Percentiles rank a stretch among this genome's conserved stretches.
These are phyloP conservation scores for Syndactyla subalaris DNA, from an alignment of 2,797 vertebrate genomes.

Conservation along the genomic window DNA sequence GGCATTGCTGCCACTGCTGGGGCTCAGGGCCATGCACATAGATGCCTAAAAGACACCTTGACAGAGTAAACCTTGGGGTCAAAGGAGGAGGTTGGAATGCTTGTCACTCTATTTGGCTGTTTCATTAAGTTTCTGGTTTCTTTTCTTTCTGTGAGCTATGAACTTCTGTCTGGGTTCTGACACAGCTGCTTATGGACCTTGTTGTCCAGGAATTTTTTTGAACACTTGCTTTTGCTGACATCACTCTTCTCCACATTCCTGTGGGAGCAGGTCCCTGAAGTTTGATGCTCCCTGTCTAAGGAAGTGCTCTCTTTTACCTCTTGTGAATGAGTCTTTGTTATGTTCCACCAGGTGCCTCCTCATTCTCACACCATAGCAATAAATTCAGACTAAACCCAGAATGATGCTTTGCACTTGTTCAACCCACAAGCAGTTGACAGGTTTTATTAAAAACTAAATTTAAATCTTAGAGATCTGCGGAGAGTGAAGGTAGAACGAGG, in stretches of 20 bases:
- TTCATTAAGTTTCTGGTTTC: not conserved
- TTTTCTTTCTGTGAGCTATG: rapidly evolving
- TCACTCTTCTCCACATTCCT: not conserved
- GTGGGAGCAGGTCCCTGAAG: not conserved
- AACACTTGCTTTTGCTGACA: rapidly evolving
- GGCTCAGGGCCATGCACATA: not conserved
- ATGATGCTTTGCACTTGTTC: not conserved
- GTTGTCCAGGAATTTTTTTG: not conserved
- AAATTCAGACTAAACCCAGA: not conserved
- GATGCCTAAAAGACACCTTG: not conserved
- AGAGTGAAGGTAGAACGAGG: not conserved
- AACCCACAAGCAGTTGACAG: not conserved
- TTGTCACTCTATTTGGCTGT: not conserved
- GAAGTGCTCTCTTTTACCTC: not conserved
- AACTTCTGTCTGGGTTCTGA: not conserved
- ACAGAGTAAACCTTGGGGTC: not conserved
- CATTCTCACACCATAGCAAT: not conserved
- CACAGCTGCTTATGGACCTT: not conserved
- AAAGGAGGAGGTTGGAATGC: not conserved
- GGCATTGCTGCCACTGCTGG: not conserved
- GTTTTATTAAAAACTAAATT: not conserved
- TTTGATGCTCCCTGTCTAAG: not conserved
- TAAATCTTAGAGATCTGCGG: not conserved
- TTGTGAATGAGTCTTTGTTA: slow-evolving; percentile 33
- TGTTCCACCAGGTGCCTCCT: not conserved